Evolutionary conservation across 2,113 vertebrate species (phyloP), one percentile per base, ranked within the genome.

Genomic region (Rallus limicola): DNA sequence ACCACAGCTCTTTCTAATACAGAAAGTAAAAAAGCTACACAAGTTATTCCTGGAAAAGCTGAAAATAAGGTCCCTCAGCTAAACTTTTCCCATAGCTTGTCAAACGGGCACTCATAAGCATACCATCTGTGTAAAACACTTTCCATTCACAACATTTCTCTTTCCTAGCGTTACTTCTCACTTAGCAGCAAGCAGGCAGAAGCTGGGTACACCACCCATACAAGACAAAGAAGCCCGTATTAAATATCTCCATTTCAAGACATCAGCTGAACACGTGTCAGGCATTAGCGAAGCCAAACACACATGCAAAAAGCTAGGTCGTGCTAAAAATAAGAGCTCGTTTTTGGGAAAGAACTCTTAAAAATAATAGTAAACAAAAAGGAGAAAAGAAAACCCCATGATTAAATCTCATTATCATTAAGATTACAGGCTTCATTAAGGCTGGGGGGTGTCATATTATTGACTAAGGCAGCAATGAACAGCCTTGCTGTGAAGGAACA

Each of bases 81-180:
- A 62, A 84, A 82, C 83, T 87, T n/a, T 80, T 55, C 79, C 69
- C 48, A 82, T 15, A 84, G 72, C 33, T 76, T 81, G 69, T 91
- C 59, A 92, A 95, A 91, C 55, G 84, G 91, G 87, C 94, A 92
- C 81, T 89, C 42, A 1, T 21, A 81, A 87, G 74, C 58, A 53
- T 14, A 88, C 78, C 89, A 92, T 80, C 94, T 95, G 90, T 21
- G n/a, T 69, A 80, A 79, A 92, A 91, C 81, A 82, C 82, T 85
- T 93, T 4, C 71, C 78, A 92, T 86, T 97, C 83, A 95, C 88
- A 95, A 79, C 76, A 42, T 86, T 46, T 24, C 90, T 60, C 72
- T 40, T 70, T 59, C 42, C 46, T 33, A 38, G 42, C 3, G 0
- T 40, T 82, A 70, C 64, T 88, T 65, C 63, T 83, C 91, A 70